phyloP scores from a whole-genome alignment of 2,888 invertebrate genomes.

The Frankliniella fusca region DNA sequence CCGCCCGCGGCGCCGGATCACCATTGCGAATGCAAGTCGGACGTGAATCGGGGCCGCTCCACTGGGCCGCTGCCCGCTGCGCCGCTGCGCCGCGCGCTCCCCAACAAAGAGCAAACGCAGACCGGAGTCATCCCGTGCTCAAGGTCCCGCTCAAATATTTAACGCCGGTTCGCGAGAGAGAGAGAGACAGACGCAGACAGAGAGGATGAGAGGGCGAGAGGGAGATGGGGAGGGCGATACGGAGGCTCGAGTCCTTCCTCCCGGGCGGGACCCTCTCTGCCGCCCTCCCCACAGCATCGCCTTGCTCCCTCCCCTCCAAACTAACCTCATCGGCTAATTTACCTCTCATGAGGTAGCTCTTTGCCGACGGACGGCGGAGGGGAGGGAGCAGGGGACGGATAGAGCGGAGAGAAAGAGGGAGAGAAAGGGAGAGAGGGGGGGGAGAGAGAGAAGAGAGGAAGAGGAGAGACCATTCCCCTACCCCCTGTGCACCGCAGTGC shows the following conservation, averaged over 20 bases:
- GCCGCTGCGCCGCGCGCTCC: not conserved
- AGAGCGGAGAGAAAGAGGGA: not conserved
- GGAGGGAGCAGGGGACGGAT: not conserved
- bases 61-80: too few species aligned
- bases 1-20: too few species aligned
- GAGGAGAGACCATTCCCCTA: not conserved
- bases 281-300: not conserved
- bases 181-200: too few species aligned
- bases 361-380: not conserved
- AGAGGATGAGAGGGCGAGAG: not conserved
- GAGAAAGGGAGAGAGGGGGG: not conserved
- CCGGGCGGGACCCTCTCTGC: not conserved
- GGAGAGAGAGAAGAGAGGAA: not conserved
- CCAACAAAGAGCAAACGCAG: not conserved
- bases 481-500: conserved; percentile 3
- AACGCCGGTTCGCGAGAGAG: not conserved
- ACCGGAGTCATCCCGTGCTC: not conserved
- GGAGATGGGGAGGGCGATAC: not conserved
- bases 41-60: too few species aligned
- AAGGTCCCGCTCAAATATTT: conserved; percentile 16
- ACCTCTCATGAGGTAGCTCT: not conserved
- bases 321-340: conserved; percentile 24
- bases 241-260: not conserved
- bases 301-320: not conserved
- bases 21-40: too few species aligned